Evolutionary conservation across 2,113 vertebrate genomes (phyloP).

Genomic region (Perccottus glenii): DNA sequence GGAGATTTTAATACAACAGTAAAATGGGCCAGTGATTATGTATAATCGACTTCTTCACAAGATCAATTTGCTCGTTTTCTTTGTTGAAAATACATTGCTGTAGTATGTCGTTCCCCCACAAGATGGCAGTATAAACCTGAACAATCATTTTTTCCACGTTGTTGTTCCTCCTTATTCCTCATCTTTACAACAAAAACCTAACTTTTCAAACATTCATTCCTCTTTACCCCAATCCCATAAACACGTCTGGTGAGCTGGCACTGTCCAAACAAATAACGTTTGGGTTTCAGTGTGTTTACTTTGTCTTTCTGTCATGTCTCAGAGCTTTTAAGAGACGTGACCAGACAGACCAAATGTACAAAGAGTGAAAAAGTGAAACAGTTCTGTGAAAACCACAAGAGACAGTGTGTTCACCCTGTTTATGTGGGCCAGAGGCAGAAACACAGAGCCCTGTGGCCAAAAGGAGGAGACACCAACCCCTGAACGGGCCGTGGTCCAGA

Average conservation of each 20-base stretch:
- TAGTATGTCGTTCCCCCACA: not conserved
- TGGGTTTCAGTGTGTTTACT: not conserved
- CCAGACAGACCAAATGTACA: not conserved
- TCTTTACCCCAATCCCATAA: too few relatives aligned
- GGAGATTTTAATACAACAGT: too few relatives aligned
- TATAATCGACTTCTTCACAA: too few relatives aligned
- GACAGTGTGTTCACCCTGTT: constrained; percentile 1
- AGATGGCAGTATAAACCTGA: constrained; percentile 19
- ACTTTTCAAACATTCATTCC: not conserved
- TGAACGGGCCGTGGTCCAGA: not conserved
- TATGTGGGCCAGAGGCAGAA: not conserved
- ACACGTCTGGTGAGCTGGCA: not conserved
- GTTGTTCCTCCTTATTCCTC: not conserved
- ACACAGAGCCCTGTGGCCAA: not conserved
- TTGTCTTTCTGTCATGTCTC: not conserved
- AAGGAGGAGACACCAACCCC: constrained; percentile 8
- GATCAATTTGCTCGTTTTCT: too few relatives aligned
- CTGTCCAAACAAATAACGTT: not conserved
- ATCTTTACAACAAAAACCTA: not conserved
- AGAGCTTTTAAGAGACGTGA: not conserved
- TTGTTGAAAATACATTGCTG: not conserved
- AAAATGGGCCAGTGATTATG: too few relatives aligned
- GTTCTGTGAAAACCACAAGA: not conserved
- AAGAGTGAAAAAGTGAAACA: not conserved
- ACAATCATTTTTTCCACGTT: not conserved